These are phyloP conservation scores for Anhinga anhinga DNA, from an alignment of 2,113 vertebrate genomes.

Conservation along the genomic window DNA sequence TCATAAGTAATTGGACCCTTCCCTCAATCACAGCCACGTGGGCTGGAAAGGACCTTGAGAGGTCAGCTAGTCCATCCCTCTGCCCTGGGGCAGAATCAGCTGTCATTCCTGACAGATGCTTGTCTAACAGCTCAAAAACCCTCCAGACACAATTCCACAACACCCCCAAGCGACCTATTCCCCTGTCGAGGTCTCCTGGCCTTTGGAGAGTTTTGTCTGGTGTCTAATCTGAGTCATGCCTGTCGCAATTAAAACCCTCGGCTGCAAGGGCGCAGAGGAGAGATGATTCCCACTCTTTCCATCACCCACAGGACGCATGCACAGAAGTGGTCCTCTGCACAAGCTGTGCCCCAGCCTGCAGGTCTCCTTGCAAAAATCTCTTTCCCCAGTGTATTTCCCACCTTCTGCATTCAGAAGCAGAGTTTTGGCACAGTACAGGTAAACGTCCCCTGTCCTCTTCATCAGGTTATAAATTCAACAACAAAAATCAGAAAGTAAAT, in stretches of 20 bases:
- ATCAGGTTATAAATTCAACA: not conserved
- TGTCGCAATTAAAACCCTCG: not conserved
- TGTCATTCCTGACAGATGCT: not conserved
- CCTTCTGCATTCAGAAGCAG: not conserved
- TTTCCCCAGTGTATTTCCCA: not conserved
- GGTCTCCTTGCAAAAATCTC: not conserved
- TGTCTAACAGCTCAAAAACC: slow-evolving; percentile 33
- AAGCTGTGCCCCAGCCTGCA: not conserved
- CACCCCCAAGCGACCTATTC: not conserved
- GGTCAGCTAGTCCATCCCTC: slow-evolving; percentile 7
- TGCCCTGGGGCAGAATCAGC: not conserved
- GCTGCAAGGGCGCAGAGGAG: not conserved
- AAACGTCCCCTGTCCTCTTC: not conserved
- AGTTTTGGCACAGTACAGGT: not conserved
- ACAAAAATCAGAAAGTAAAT: not conserved
- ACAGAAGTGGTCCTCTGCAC: not conserved
- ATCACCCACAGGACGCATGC: fast-evolving
- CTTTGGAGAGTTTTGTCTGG: slow-evolving; percentile 13
- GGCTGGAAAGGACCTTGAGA: slow-evolving; percentile 15
- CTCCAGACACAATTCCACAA: slow-evolving; percentile 24
- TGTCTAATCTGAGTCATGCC: slow-evolving; percentile 29
- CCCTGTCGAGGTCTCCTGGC: not conserved
- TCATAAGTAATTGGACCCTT: slow-evolving; percentile 29
- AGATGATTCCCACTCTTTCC: not conserved
- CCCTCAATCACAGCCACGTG: slow-evolving; percentile 32